Evolutionary conservation across 2,113 vertebrate species (phyloP), one percentile per base, ranked within the genome.

Genomic region (Platycercus adscitus): DNA sequence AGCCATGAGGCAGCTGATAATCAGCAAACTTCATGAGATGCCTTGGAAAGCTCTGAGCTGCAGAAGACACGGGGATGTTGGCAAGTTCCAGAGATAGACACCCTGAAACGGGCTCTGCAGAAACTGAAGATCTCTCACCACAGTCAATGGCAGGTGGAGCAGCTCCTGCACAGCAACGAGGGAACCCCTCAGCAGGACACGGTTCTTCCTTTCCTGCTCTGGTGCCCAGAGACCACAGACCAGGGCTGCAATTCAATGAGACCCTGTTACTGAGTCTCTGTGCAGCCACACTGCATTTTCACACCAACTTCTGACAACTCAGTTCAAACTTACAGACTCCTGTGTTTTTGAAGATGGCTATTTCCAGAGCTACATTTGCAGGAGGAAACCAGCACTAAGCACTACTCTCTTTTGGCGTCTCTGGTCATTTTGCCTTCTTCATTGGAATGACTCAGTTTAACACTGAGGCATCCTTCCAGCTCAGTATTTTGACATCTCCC

Each of bases 131-230:
- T 49, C 28, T 84, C 20, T 63, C 37, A 17, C 16, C 44, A 33
- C 25, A 61, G 80, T 15, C 0, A 0, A 16, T 0, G 10, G 44
- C 72, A 93, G 44, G 29, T 8, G 1, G 1, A 69, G 41, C 4
- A 65, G 58, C 39, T 52, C 33, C 35, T 47, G 43, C 49, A 12
- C 13, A 19, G 49, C 29, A 37, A n/a, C 0, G 2, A 78, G 41
- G 60, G 60, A 91, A 17, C 21, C n/a, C 47, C 0, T 0, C 0
- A 2, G 47, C 29, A 41, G 49, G 53, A 88, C 46, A 49, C 0
- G 5, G 82, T 13, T 55, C 25, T 37, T 76, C 41, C 50, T 50
- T 43, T 64, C 18, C 23, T 60, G 50, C 39, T 49, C 49, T 15
- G 44, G 12, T 56, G 49, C n/a, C n/a, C 68, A 25, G 41, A 70